Evolutionary conservation across 1,140 invertebrate genomes (phyloP).

Genomic region (Aphelenchoides besseyi): DNA sequence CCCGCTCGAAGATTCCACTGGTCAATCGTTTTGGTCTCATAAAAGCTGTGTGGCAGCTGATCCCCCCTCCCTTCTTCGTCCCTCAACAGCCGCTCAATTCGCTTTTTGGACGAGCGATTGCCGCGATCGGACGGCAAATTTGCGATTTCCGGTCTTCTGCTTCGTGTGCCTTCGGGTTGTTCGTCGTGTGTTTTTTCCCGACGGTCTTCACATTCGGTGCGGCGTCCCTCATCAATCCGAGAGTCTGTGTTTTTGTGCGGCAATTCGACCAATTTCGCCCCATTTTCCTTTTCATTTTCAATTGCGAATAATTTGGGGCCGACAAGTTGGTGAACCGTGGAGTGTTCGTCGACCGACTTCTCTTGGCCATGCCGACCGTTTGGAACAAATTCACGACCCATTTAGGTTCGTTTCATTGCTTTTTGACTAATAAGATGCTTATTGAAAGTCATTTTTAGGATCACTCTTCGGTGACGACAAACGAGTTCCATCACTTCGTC

Average conservation of each 20-base stretch:
- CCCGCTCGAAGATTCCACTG: background rate
- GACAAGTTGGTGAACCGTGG: too few relatives aligned
- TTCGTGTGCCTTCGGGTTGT: background rate
- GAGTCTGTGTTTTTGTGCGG: conserved; percentile 7
- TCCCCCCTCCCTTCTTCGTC: background rate
- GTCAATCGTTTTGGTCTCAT: background rate
- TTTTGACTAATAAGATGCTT: background rate
- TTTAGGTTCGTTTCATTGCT: conserved; percentile 30
- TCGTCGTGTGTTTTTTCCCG: background rate
- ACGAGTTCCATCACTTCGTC: conserved; percentile 35
- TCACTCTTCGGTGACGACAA: conserved; percentile 39
- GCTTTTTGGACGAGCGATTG: too few relatives aligned
- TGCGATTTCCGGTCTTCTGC: background rate
- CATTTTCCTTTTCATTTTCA: conserved; percentile 2
- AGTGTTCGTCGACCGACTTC: too few relatives aligned
- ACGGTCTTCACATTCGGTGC: background rate
- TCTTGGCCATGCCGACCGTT: conserved; percentile 33
- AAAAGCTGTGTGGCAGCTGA: background rate
- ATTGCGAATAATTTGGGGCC: conserved; percentile 4
- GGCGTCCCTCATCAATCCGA: background rate
- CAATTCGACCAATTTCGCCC: conserved; percentile 7
- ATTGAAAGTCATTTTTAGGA: conserved; percentile 30
- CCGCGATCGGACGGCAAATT: background rate
- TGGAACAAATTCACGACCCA: conserved; percentile 51
- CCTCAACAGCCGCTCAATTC: too few relatives aligned